Conservation (phyloP, 1,140 invertebrate species). For the Dendroctonus ponderosae region DNA sequence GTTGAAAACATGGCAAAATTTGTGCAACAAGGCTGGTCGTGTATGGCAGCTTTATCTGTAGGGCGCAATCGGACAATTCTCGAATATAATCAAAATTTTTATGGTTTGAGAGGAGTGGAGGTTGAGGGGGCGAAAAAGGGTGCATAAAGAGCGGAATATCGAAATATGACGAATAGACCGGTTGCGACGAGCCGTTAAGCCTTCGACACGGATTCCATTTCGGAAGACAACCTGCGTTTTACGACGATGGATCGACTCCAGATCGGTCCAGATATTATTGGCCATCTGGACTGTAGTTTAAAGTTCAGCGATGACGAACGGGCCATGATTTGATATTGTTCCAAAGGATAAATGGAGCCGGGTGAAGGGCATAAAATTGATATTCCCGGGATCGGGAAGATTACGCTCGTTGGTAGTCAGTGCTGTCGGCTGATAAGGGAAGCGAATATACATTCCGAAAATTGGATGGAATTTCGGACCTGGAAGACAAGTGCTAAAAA, state of each 20-base stretch:
- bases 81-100: slow-evolving; percentile 30
- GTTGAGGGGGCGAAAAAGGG: neutral
- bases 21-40: too few species aligned
- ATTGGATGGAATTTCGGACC: too few species aligned
- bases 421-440: too few species aligned
- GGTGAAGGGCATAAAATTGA: too few species aligned
- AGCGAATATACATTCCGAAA: too few species aligned
- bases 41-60: neutral
- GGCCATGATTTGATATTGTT: too few species aligned
- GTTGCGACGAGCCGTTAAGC: slow-evolving; percentile 14
- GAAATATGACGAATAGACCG: slow-evolving; percentile 27
- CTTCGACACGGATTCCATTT: slow-evolving; percentile 25
- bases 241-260: slow-evolving; percentile 14
- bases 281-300: too few species aligned
- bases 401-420: too few species aligned
- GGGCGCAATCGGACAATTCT: slow-evolving; percentile 23
- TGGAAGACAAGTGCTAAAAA: neutral
- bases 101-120: slow-evolving; percentile 1
- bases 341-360: too few species aligned
- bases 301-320: too few species aligned
- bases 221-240: slow-evolving; percentile 27
- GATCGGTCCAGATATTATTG: neutral
- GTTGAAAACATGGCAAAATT: too few species aligned
- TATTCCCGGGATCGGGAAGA: too few species aligned
- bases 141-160: slow-evolving; percentile 28